Conservation (phyloP, 2,888 invertebrate species). For the Clusia tigrina region DNA sequence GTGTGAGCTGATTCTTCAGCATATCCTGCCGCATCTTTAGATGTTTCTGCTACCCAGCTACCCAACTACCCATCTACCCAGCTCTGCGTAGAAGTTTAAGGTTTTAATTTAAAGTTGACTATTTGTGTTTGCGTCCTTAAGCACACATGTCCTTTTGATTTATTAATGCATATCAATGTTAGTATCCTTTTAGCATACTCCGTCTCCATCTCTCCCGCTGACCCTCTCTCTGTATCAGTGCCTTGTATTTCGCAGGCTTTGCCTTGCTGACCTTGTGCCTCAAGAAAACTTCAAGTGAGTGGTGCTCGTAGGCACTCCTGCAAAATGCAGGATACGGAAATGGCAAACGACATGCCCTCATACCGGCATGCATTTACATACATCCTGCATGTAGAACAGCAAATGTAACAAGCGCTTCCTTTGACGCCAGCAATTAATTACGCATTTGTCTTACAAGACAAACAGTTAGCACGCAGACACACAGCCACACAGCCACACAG, state of each 20-base stretch:
- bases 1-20: neutral
- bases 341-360: conserved; percentile 6
- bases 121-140: neutral
- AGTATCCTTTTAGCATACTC: conserved; percentile 7
- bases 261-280: conserved; percentile 1
- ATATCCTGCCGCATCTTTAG: neutral
- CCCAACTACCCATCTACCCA: no score
- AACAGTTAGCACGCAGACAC: conserved; percentile 43
- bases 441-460: conserved; percentile 63
- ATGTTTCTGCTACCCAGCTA: neutral
- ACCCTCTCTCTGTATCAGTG: no score
- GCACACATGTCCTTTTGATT: conserved; percentile 45
- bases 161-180: conserved; percentile 42
- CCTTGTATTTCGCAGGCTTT: neutral
- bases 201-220: conserved; percentile 6
- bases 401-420: conserved; percentile 48
- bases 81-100: conserved; percentile 2
- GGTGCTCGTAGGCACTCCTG: neutral
- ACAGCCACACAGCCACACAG: conserved; percentile 15
- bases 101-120: conserved; percentile 20
- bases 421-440: conserved; percentile 61
- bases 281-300: conserved; percentile 4
- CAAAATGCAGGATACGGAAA: conserved; percentile 16
- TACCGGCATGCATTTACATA: conserved; percentile 1
- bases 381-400: neutral